A percentile compares a stretch with the other conserved stretches of the same genome.
These are phyloP conservation scores for Poecilia latipinna DNA, from an alignment of 2,113 vertebrate genomes.

Conservation along the genomic window DNA sequence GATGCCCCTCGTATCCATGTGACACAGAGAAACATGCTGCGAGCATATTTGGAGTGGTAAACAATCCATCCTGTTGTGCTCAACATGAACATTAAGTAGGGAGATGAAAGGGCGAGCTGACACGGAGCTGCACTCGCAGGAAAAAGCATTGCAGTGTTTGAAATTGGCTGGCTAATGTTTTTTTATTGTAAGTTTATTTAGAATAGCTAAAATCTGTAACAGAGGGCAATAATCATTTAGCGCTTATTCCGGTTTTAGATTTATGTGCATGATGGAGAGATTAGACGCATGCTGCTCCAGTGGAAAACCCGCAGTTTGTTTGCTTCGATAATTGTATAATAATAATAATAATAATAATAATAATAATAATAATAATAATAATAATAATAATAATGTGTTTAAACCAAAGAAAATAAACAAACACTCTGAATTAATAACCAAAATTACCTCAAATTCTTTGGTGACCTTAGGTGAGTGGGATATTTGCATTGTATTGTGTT, in stretches of 20 bases:
- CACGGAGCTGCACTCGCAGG: not conserved
- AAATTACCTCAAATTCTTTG: not conserved
- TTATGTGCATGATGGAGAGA: not conserved
- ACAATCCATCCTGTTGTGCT: not conserved
- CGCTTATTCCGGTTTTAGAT: not conserved
- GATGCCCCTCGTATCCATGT: not conserved
- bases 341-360: not conserved
- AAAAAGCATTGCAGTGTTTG: not conserved
- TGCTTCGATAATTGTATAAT: too few relatives aligned
- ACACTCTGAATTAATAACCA: not conserved
- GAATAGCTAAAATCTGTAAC: not conserved
- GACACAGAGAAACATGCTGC: not conserved
- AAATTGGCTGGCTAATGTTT: not conserved
- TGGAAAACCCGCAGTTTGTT: not conserved
- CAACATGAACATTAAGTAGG: not conserved
- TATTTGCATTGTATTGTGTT: too few relatives aligned
- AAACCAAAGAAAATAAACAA: not conserved
- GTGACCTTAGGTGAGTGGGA: too few relatives aligned
- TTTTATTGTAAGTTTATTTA: not conserved
- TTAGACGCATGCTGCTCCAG: not conserved
- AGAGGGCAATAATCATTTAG: not conserved
- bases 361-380: not conserved
- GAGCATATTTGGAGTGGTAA: not conserved
- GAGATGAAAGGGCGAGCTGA: not conserved
- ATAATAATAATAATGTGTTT: not conserved